These are phyloP conservation scores for Scaptomyza hsui DNA, from an alignment of 1,140 invertebrate genomes.

Conservation along the genomic window DNA sequence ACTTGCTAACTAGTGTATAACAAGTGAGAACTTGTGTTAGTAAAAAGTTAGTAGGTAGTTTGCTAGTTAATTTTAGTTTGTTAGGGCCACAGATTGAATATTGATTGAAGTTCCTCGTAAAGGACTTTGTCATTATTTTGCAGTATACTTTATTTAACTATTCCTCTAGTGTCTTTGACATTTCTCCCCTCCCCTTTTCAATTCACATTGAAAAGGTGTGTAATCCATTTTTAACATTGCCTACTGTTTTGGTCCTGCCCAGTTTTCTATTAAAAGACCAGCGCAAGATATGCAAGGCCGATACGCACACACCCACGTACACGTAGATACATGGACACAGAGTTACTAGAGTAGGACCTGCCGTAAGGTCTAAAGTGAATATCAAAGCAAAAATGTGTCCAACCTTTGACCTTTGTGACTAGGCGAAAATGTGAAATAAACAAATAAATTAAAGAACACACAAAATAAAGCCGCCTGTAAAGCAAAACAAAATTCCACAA, in stretches of 20 bases:
- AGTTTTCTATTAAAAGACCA: conserved; percentile 46
- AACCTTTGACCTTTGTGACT: conserved; percentile 72
- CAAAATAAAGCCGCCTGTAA: conserved; percentile 45
- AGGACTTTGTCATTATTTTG: too few species aligned
- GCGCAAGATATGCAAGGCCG: conserved; percentile 23
- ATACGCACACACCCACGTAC: conserved; percentile 9
- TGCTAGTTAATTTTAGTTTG: not conserved
- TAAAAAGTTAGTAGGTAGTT: not conserved
- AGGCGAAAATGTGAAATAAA: conserved; percentile 68
- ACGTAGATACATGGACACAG: conserved; percentile 7
- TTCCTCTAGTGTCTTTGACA: too few species aligned
- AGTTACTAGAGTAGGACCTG: conserved; percentile 13
- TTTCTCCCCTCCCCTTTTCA: too few species aligned
- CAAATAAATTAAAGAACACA: conserved; percentile 76
- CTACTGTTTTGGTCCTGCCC: not conserved
- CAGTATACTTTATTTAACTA: too few species aligned
- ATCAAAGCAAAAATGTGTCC: conserved; percentile 46
- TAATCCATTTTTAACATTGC: conserved; percentile 26
- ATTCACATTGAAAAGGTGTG: too few species aligned
- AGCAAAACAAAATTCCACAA: conserved; percentile 48
- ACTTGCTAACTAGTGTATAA: not conserved
- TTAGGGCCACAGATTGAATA: conserved; percentile 5
- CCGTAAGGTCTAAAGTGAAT: conserved; percentile 27
- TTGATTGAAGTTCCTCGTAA: not conserved
- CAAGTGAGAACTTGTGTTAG: not conserved